Conservation (phyloP, 2,113 vertebrate species). For the Dipodomys stephensi region DNA sequence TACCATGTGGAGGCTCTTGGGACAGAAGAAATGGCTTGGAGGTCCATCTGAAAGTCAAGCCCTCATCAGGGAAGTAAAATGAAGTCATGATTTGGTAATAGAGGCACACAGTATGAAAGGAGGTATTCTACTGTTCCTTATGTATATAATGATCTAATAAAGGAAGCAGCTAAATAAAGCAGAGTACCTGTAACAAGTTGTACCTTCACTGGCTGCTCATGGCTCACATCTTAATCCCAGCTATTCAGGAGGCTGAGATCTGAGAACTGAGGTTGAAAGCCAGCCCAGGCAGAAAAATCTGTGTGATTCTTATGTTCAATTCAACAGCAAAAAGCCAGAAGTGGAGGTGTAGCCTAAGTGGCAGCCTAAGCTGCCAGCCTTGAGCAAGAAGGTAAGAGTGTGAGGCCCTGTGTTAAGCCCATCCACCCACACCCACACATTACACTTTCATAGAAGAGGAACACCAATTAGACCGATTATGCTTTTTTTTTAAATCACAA, state of each 20-base stretch:
- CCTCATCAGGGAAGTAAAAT: background rate
- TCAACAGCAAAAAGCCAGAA: too few relatives aligned
- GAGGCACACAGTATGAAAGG: background rate
- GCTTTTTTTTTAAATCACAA: background rate
- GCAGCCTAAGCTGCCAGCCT: too few relatives aligned
- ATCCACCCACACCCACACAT: background rate
- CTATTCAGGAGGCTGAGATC: too few relatives aligned
- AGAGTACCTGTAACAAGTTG: background rate
- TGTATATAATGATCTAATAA: background rate
- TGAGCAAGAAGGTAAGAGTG: too few relatives aligned
- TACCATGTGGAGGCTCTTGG: rapidly evolving
- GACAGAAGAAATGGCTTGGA: background rate
- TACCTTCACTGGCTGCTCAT: too few relatives aligned
- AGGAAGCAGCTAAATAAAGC: background rate
- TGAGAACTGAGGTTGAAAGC: too few relatives aligned
- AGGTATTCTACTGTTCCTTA: background rate
- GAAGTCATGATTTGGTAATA: background rate
- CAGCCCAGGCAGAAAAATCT: too few relatives aligned
- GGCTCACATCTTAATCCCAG: too few relatives aligned
- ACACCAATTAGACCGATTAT: background rate
- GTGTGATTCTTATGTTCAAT: too few relatives aligned
- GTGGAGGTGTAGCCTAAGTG: too few relatives aligned
- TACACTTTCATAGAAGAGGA: background rate
- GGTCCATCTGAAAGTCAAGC: background rate
- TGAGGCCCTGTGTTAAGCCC: too few relatives aligned